Percentiles rank a stretch among this genome's conserved stretches.
These are phyloP conservation scores for Anarsia innoxiella DNA, from an alignment of 2,888 invertebrate genomes.

Conservation along the genomic window DNA sequence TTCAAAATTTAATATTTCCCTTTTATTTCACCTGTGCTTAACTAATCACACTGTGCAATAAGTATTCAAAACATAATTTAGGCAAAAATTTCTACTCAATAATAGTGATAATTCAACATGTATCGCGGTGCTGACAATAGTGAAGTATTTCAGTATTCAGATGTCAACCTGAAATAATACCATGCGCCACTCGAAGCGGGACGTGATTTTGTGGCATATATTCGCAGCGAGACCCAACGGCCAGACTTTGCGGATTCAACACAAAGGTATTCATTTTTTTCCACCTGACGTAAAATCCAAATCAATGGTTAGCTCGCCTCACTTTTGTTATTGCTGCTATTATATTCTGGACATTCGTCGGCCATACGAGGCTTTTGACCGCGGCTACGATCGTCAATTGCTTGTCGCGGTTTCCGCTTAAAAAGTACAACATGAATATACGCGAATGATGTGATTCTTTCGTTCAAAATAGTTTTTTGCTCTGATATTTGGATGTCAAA, in stretches of 20 bases:
- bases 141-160: constrained; percentile 57
- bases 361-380: constrained; percentile 39
- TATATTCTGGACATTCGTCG: constrained; percentile 47
- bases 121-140: constrained; percentile 43
- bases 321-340: constrained; percentile 68
- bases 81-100: no score
- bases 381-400: constrained; percentile 29
- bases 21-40: no score
- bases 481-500: no score
- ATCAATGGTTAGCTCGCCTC: constrained; percentile 69
- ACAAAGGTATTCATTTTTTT: constrained; percentile 62
- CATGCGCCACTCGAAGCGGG: constrained; percentile 38
- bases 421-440: constrained; percentile 39
- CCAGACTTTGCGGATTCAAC: constrained; percentile 54
- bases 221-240: constrained; percentile 44
- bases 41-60: no score
- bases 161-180: constrained; percentile 55
- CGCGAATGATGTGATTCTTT: constrained; percentile 29
- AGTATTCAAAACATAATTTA: no score
- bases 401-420: constrained; percentile 35
- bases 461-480: constrained; percentile 1
- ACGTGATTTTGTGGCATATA: constrained; percentile 31
- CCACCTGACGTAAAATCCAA: constrained; percentile 58
- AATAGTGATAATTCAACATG: no score
- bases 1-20: no score